A percentile compares a stretch with the other conserved stretches of the same genome.
Evolutionary conservation across 2,888 invertebrate species (phyloP).

Genomic region (Sesamia inferens): DNA sequence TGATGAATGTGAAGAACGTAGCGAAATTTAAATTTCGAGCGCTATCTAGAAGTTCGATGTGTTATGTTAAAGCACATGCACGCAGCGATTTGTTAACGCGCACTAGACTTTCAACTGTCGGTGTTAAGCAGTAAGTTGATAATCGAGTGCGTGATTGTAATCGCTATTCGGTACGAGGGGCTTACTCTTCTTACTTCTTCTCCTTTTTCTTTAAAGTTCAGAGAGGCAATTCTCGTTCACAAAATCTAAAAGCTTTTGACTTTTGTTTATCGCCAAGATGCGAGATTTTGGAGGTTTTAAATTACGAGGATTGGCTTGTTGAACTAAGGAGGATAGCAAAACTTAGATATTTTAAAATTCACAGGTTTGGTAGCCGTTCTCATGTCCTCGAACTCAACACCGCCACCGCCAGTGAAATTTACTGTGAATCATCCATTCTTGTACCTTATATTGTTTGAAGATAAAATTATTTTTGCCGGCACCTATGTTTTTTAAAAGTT

Average conservation of each 20-base stretch:
- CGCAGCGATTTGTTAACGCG: neutral
- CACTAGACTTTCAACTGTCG: neutral
- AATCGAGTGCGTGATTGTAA: neutral
- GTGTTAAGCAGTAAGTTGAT: neutral
- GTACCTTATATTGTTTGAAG: constrained; percentile 58
- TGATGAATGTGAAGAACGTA: no score
- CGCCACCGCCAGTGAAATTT: constrained; percentile 53
- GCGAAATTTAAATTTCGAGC: no score
- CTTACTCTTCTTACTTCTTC: neutral
- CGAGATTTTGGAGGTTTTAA: no score
- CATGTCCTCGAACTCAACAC: constrained; percentile 32
- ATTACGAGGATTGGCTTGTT: no score
- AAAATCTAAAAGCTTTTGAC: no score
- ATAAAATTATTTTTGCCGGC: constrained; percentile 63
- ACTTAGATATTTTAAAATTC: constrained; percentile 19
- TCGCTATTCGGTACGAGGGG: neutral
- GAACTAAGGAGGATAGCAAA: neutral
- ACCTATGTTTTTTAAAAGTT: constrained; percentile 39
- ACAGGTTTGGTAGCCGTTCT: constrained; percentile 25
- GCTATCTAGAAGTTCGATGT: neutral
- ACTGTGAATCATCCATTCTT: constrained; percentile 62
- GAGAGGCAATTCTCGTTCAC: no score
- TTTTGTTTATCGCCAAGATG: no score
- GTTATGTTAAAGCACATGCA: neutral
- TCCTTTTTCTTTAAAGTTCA: no score